Conservation (phyloP, 1,140 invertebrate species). For the Anastrepha obliqua region DNA sequence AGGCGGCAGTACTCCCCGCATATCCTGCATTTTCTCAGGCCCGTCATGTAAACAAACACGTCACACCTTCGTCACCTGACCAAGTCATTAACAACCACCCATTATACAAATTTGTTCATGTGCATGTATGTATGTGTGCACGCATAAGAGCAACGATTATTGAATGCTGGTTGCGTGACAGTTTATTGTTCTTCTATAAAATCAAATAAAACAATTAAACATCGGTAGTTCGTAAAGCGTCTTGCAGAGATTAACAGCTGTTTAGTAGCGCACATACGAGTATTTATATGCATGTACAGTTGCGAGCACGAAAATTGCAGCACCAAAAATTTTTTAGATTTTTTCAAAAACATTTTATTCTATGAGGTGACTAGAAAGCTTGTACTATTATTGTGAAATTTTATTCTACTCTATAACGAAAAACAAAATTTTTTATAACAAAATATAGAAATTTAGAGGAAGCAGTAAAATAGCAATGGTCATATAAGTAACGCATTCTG, state of each 20-base stretch:
- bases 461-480: too few species aligned
- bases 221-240: not conserved
- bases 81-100: conserved; percentile 29
- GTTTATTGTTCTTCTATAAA: conserved; percentile 15
- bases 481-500: too few species aligned
- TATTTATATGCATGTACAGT: not conserved
- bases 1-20: not conserved
- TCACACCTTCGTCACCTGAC: conserved; percentile 21
- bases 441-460: too few species aligned
- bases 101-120: not conserved
- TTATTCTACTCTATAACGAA: too few species aligned
- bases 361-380: too few species aligned
- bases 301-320: too few species aligned
- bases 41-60: conserved; percentile 8
- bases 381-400: too few species aligned
- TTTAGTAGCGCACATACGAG: not conserved
- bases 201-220: conserved; percentile 26
- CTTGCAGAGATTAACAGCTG: not conserved
- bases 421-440: too few species aligned
- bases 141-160: not conserved
- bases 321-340: too few species aligned
- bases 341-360: too few species aligned
- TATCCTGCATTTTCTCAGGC: not conserved
- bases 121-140: not conserved
- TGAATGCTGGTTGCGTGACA: not conserved